Percentiles rank a stretch among this genome's conserved stretches.
Evolutionary conservation across 2,113 vertebrate genomes (phyloP).

Genomic region (Odocoileus virginianus): DNA sequence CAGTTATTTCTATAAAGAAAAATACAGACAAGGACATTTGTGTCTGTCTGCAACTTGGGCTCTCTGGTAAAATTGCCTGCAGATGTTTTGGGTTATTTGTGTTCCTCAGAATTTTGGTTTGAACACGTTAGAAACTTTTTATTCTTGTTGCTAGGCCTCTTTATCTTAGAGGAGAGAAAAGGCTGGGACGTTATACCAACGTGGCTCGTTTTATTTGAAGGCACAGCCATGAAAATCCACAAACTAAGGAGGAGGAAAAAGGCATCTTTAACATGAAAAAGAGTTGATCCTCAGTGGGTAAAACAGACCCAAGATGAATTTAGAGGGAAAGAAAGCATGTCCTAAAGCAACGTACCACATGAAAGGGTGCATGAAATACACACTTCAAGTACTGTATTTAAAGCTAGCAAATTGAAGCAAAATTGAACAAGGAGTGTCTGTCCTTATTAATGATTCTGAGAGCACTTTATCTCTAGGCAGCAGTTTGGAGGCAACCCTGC

Average conservation of each 20-base stretch:
- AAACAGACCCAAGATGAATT: slow-evolving; percentile 41
- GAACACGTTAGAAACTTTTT: not conserved
- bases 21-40: not conserved
- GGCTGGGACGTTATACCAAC: not conserved
- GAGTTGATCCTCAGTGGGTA: not conserved
- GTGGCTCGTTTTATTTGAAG: slow-evolving; percentile 10
- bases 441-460: not conserved
- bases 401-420: not conserved
- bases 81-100: not conserved
- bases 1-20: slow-evolving; percentile 19
- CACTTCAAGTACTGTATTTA: not conserved
- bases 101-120: slow-evolving; percentile 25
- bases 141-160: not conserved
- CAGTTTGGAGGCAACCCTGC: not conserved
- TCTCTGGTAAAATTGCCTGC: not conserved
- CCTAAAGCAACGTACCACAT: slow-evolving; percentile 24
- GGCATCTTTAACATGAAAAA: not conserved
- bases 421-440: not conserved
- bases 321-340: not conserved
- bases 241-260: not conserved
- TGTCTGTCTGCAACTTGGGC: not conserved
- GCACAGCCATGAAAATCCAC: not conserved
- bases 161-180: not conserved
- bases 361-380: slow-evolving; percentile 10
- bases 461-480: not conserved